A percentile compares a stretch with the other conserved stretches of the same genome.
Evolutionary conservation across 2,797 vertebrate species (phyloP).

Genomic region (Bryconaethiops microstoma): DNA sequence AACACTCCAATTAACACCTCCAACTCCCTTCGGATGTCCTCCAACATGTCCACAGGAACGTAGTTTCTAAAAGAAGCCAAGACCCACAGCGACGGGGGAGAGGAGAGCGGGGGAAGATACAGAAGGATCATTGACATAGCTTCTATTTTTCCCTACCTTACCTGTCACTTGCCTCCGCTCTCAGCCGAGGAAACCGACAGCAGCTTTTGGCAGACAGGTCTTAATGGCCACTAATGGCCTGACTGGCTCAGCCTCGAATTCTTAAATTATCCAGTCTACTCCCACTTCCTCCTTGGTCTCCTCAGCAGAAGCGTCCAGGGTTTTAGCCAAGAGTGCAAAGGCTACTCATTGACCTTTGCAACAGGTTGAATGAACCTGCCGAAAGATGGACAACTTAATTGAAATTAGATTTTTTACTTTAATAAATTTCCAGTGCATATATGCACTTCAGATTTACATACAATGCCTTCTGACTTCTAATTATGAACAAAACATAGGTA

Average conservation of each 20-base stretch:
- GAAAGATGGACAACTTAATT: background rate
- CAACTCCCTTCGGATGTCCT: constrained; percentile 41
- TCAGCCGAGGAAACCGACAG: constrained; percentile 7
- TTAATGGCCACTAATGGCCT: constrained; percentile 54
- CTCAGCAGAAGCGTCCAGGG: background rate
- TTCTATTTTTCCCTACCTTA: constrained; percentile 31
- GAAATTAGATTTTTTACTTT: too few relatives aligned
- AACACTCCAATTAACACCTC: constrained; percentile 54
- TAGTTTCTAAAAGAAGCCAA: constrained; percentile 42
- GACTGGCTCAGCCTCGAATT: constrained; percentile 22
- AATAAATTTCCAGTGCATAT: too few relatives aligned
- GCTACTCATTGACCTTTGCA: background rate
- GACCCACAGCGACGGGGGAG: background rate
- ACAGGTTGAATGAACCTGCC: background rate
- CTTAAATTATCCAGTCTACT: constrained; percentile 26
- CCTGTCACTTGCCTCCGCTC: constrained; percentile 38
- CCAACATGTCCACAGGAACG: constrained; percentile 24
- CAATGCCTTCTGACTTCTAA: too few relatives aligned
- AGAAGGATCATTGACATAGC: constrained; percentile 24
- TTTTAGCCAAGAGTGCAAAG: constrained; percentile 17
- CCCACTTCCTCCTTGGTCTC: background rate
- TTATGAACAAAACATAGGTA: too few relatives aligned
- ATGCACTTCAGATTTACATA: too few relatives aligned
- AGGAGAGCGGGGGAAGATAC: background rate
- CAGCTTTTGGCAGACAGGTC: constrained; percentile 28